Conservation (phyloP, 2,113 vertebrate genomes). For the Ceyx melanurus region DNA sequence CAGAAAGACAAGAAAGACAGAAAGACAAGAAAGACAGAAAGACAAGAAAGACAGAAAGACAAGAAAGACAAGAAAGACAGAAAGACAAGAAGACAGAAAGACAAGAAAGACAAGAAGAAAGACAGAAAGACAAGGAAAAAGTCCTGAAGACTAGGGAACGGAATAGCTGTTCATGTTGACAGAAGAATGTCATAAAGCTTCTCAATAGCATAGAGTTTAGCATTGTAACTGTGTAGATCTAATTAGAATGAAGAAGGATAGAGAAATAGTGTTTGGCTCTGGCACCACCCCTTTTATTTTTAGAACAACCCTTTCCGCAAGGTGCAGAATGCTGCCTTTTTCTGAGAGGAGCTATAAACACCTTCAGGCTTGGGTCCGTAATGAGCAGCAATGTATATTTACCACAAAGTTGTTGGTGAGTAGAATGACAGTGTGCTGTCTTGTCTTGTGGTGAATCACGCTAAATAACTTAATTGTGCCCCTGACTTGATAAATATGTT, state of each 20-base stretch:
- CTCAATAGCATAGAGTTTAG: not conserved
- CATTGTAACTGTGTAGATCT: not conserved
- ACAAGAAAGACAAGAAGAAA: not conserved
- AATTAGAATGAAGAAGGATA: not conserved
- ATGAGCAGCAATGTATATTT: not conserved
- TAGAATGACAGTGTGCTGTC: not conserved
- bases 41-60: not conserved
- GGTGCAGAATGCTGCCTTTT: not conserved
- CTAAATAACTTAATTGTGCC: not conserved
- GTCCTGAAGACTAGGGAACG: not conserved
- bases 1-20: not conserved
- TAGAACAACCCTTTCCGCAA: not conserved
- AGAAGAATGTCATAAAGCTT: not conserved
- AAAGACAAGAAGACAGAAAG: no score
- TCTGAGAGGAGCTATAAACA: not conserved
- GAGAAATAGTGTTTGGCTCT: not conserved
- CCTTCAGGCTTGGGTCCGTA: not conserved
- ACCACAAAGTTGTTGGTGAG: not conserved
- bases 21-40: not conserved
- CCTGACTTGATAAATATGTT: not conserved
- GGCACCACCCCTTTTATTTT: not conserved
- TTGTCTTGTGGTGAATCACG: accelerated
- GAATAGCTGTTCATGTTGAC: not conserved
- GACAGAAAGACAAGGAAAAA: not conserved
- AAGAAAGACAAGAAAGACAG: not conserved